Evolutionary conservation across 2,113 vertebrate genomes (phyloP).

Genomic region (Catharus fuscescens): DNA sequence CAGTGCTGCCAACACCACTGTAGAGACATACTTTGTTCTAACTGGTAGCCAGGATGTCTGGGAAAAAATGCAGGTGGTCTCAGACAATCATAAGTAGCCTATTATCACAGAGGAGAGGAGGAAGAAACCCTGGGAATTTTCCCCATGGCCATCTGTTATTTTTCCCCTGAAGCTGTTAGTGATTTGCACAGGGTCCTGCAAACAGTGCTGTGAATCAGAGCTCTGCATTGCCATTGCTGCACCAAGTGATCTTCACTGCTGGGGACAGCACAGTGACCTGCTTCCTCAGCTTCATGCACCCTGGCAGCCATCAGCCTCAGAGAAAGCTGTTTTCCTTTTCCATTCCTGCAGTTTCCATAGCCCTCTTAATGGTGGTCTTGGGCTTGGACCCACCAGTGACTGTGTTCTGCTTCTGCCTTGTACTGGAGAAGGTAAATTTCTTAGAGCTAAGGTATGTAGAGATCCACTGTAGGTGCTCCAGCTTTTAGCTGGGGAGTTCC

Average conservation of each 20-base stretch:
- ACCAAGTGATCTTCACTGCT: not conserved
- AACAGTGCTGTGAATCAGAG: not conserved
- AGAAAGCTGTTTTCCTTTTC: not conserved
- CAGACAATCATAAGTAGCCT: not conserved
- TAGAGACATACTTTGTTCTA: not conserved
- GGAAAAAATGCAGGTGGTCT: constrained; percentile 39
- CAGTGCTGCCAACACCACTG: not conserved
- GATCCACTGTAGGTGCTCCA: not conserved
- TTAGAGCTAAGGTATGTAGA: not conserved
- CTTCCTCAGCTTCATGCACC: not conserved
- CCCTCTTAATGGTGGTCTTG: not conserved
- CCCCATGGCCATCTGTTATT: not conserved
- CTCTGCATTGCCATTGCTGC: not conserved
- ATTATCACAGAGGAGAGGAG: not conserved
- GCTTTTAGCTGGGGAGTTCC: not conserved
- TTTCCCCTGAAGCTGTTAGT: not conserved
- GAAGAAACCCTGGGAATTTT: not conserved
- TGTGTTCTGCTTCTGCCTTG: not conserved
- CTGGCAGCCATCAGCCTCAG: not conserved
- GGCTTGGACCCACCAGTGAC: not conserved
- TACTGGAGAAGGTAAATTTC: not conserved
- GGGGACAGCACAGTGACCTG: not conserved
- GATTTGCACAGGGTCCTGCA: not conserved
- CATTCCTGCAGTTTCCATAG: not conserved
- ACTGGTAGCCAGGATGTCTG: not conserved